phyloP scores from a whole-genome alignment of 1,140 invertebrate species.

The Eriocheir sinensis region DNA sequence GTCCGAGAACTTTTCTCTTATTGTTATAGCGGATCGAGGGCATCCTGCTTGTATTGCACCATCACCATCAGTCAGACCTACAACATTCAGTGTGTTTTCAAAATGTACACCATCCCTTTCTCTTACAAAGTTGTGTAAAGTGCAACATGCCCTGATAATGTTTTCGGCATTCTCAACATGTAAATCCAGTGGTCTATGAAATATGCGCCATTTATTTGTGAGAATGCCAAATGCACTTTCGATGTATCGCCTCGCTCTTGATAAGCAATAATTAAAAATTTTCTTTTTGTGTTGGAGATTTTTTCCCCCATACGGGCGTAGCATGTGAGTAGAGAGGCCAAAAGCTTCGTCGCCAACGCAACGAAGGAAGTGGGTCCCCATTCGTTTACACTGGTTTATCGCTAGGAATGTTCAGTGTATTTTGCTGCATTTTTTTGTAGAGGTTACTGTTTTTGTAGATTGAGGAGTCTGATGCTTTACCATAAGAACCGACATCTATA shows the following conservation, averaged over 20 bases:
- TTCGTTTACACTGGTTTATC: too few species aligned
- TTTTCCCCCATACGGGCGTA: not conserved
- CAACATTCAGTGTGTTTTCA: not conserved
- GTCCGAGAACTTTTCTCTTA: not conserved
- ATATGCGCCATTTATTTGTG: constrained; percentile 40
- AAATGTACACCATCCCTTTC: not conserved
- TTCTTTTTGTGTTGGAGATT: not conserved
- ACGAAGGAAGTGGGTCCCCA: too few species aligned
- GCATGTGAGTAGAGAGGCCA: too few species aligned
- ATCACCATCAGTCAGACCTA: constrained; percentile 26
- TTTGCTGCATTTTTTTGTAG: too few species aligned
- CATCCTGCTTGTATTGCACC: constrained; percentile 26
- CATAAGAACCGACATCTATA: constrained; percentile 59
- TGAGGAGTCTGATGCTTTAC: not conserved
- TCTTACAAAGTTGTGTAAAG: not conserved
- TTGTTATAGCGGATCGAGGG: too few species aligned
- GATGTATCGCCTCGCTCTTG: constrained; percentile 29
- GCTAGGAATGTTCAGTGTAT: too few species aligned
- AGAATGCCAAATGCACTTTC: constrained; percentile 45
- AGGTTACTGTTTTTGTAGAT: too few species aligned
- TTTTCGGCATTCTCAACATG: not conserved
- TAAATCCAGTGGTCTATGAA: constrained; percentile 38
- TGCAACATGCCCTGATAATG: constrained; percentile 41
- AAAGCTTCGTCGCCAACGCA: too few species aligned
- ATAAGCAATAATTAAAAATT: constrained; percentile 35